A percentile compares a stretch with the other conserved stretches of the same genome.
Conservation (phyloP, 1,140 invertebrate genomes). For the Temnothorax nylanderi region DNA sequence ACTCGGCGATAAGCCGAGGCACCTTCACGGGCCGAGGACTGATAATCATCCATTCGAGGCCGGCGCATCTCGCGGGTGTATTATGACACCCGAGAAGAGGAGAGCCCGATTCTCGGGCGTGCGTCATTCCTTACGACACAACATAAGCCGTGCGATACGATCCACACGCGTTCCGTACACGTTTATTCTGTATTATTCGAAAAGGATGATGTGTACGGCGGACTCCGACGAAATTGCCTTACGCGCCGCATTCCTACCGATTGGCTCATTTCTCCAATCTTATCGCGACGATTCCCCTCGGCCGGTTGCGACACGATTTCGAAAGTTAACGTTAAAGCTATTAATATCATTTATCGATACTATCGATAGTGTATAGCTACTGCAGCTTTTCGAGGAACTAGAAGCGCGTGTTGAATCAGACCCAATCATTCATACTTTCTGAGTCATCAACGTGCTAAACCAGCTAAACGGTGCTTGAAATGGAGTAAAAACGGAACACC, state of each 20-base stretch:
- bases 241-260: constrained; percentile 68
- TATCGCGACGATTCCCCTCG: constrained; percentile 51
- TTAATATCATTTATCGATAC: background rate
- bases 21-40: constrained; percentile 17
- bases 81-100: background rate
- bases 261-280: constrained; percentile 60
- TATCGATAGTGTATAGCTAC: background rate
- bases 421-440: background rate
- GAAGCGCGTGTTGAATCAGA: constrained; percentile 19
- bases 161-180: background rate
- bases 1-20: constrained; percentile 24
- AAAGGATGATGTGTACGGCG: background rate
- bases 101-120: background rate
- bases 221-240: constrained; percentile 59
- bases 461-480: background rate
- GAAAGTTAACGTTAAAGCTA: background rate
- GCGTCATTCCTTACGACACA: constrained; percentile 1
- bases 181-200: constrained; percentile 12
- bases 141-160: background rate
- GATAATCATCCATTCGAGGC: constrained; percentile 38
- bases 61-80: background rate
- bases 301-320: background rate
- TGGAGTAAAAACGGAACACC: background rate
- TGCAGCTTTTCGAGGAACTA: background rate
- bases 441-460: constrained; percentile 12